phyloP scores from a whole-genome alignment of 2,888 invertebrate species.

The Teleogryllus oceanicus region DNA sequence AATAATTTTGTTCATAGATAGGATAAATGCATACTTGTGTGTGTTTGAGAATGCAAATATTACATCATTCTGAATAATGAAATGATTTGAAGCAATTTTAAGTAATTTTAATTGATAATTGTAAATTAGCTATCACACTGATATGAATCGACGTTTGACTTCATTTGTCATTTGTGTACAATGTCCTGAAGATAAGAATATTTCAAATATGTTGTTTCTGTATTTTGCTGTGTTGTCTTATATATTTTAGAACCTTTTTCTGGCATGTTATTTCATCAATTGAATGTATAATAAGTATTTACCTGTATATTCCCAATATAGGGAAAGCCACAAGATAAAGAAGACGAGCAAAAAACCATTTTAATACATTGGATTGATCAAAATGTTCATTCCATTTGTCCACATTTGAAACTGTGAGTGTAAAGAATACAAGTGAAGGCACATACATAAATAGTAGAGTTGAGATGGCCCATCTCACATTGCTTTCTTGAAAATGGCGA shows the following conservation, averaged over 20 bases:
- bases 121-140: not conserved
- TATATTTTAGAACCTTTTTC: no score
- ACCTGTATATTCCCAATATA: conserved; percentile 63
- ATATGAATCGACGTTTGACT: not conserved
- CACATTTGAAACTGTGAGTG: conserved; percentile 46
- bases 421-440: conserved; percentile 55
- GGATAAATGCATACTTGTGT: not conserved
- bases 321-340: conserved; percentile 57
- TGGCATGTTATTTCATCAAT: no score
- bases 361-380: not conserved
- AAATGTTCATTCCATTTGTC: conserved; percentile 44
- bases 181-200: not conserved
- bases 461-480: conserved; percentile 44
- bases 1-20: no score
- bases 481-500: conserved; percentile 50
- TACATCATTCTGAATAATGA: not conserved
- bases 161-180: no score
- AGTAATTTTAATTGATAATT: no score
- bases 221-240: no score
- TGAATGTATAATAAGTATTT: conserved; percentile 30
- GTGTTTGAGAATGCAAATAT: not conserved
- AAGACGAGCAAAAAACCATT: conserved; percentile 38
- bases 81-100: not conserved
- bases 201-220: not conserved
- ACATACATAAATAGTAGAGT: conserved; percentile 52